Base-by-base conservation (phyloP, 1,140 invertebrate genomes). In the Drosophila pandora region DNA sequence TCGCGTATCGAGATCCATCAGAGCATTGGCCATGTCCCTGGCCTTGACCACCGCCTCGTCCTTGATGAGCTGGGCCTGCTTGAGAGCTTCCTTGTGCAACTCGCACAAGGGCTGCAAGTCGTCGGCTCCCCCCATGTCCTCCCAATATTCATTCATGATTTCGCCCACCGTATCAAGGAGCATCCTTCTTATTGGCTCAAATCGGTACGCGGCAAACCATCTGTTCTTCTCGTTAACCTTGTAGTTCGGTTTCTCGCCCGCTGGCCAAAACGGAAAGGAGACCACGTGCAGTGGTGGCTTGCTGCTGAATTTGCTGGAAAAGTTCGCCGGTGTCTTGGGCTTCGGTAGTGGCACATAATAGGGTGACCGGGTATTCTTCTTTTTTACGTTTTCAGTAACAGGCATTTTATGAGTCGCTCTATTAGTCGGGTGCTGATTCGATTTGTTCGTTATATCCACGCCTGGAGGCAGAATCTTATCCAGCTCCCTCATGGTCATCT, bases 201-300 rank as follows among this genome's bases (percentile, higher is more conserved):
- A 75, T n/a, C 50, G 39, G 25, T 61, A 69, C 0, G 30, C 2
- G 45, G 73, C 73, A 6, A 76, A 76, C 73, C 73, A 76, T 37
- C 72, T 72, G 10, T n/a, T 61, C 7, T 17, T 50, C 0, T 61
- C 63, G n/a, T 60, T 50, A 3, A 76, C 54, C 8, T 13, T 58
- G 21, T 76, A 76, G 7, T 43, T 68, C 13, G 72, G 49, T 7
- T 45, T 30, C 28, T 60, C 28, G 6, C 54, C 61, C 3, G 32
- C 41, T 1, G 54, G 73, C 73, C 73, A 76, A 12, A 76, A 76
- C 7, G 54, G 55, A 50, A 76, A 76, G 49, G 74, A 9, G 22
- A 76, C 71, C 8, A 64, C 53, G 5, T 17, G 21, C 12, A 23
- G 9, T 8, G 34, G n/a, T 10, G 25, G 30, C 1, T 13, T 17